Evolutionary conservation across 2,797 vertebrate genomes (phyloP).

Genomic region (Esox masquinongy): DNA sequence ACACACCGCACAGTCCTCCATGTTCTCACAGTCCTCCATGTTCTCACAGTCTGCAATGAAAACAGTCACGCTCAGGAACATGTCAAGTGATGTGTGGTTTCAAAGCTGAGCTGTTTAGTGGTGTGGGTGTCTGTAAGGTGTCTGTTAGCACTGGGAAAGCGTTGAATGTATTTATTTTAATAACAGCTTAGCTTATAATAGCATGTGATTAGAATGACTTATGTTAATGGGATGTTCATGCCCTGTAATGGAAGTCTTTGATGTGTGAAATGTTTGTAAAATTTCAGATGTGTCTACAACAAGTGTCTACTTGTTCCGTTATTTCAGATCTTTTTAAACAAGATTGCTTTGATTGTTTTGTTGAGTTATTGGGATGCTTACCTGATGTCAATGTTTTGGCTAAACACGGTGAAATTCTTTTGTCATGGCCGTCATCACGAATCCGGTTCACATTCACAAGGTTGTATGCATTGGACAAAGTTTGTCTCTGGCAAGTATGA

Average conservation of each 20-base stretch:
- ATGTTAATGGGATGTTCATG: too few species aligned
- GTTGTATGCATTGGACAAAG: neutral
- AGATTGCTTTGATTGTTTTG: neutral
- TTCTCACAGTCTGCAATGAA: neutral
- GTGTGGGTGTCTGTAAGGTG: neutral
- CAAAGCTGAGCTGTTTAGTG: neutral
- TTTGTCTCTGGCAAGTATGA: neutral
- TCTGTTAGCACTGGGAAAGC: neutral
- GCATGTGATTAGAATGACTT: neutral
- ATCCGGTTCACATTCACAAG: neutral
- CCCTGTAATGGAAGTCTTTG: too few species aligned
- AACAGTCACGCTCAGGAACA: neutral
- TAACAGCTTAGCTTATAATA: neutral
- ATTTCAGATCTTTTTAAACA: neutral
- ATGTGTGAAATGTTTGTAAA: too few species aligned
- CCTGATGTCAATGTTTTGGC: neutral
- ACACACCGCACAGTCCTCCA: slow-evolving; percentile 70
- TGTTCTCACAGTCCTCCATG: neutral
- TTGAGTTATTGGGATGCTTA: neutral
- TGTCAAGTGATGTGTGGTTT: neutral
- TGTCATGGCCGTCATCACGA: neutral
- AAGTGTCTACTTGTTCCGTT: too few species aligned
- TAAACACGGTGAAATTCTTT: neutral
- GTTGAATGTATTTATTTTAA: neutral
- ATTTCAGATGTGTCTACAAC: too few species aligned